Evolutionary conservation across 2,888 invertebrate species (phyloP).

Genomic region (Andrena chrysosceles): DNA sequence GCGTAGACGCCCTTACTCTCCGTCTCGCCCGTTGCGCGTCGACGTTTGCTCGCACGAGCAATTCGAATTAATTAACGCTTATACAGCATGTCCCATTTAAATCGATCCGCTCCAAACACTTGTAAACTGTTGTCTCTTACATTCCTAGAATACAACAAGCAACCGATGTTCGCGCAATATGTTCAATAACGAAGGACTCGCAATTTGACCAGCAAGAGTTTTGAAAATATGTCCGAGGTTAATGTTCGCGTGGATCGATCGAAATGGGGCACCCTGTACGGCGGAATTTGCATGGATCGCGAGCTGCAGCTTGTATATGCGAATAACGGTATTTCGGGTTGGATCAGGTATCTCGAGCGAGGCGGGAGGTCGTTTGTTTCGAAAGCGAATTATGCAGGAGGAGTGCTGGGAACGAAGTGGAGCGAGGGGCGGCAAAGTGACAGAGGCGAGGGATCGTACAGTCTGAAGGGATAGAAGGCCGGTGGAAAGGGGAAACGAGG

Average conservation of each 20-base stretch:
- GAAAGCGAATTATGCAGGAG: slow-evolving; percentile 40
- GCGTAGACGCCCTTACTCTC: not conserved
- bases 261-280: too few species aligned
- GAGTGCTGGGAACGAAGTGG: not conserved
- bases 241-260: too few species aligned
- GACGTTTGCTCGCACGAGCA: not conserved
- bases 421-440: slow-evolving; percentile 1
- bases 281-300: not conserved
- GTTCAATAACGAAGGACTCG: too few species aligned
- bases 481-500: slow-evolving; percentile 27
- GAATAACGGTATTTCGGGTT: not conserved
- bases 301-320: not conserved
- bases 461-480: not conserved
- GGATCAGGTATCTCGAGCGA: slow-evolving; percentile 11
- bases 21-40: not conserved
- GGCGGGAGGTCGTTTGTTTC: slow-evolving; percentile 23
- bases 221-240: too few species aligned
- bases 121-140: too few species aligned
- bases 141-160: too few species aligned
- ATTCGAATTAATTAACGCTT: slow-evolving; percentile 1
- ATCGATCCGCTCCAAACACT: too few species aligned
- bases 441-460: slow-evolving; percentile 26
- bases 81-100: too few species aligned
- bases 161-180: too few species aligned
- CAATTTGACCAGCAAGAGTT: too few species aligned